Conservation (phyloP, 2,797 vertebrate genomes). For the Micropoecilia bifurca region DNA sequence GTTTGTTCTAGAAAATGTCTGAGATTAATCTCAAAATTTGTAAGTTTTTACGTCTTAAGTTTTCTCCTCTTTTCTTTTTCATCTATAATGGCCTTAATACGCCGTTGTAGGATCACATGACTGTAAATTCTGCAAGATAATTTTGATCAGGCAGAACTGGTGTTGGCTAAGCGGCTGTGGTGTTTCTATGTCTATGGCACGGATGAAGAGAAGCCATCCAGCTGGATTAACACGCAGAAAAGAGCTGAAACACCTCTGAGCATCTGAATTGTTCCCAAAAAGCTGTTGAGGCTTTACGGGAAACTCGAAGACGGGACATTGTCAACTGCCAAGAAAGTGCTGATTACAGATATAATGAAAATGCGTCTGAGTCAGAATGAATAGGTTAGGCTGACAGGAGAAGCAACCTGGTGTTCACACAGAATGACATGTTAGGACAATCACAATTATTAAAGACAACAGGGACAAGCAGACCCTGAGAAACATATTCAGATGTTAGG, state of each 20-base stretch:
- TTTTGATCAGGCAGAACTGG: background rate
- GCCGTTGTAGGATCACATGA: background rate
- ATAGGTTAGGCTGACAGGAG: constrained; percentile 50
- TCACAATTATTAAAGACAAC: constrained; percentile 34
- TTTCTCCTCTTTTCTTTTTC: no score
- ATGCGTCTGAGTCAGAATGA: constrained; percentile 54
- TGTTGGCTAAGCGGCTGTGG: background rate
- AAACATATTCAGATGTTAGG: background rate
- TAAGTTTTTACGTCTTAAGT: no score
- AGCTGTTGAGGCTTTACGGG: constrained; percentile 39
- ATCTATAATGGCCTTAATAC: no score
- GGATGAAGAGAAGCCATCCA: background rate
- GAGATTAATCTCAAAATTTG: no score
- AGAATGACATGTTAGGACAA: constrained; percentile 25
- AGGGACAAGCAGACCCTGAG: constrained; percentile 20
- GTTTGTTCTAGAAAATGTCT: no score
- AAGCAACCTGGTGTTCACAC: constrained; percentile 46
- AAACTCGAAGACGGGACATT: constrained; percentile 38
- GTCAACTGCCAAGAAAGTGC: constrained; percentile 72
- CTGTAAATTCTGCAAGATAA: background rate
- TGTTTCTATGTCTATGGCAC: background rate
- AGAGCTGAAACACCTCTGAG: constrained; percentile 8
- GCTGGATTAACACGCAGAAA: constrained; percentile 25
- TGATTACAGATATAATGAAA: constrained; percentile 70
- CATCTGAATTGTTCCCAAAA: constrained; percentile 50